Base-by-base conservation (phyloP, 2,797 vertebrate species). In the Gouania willdenowi region DNA sequence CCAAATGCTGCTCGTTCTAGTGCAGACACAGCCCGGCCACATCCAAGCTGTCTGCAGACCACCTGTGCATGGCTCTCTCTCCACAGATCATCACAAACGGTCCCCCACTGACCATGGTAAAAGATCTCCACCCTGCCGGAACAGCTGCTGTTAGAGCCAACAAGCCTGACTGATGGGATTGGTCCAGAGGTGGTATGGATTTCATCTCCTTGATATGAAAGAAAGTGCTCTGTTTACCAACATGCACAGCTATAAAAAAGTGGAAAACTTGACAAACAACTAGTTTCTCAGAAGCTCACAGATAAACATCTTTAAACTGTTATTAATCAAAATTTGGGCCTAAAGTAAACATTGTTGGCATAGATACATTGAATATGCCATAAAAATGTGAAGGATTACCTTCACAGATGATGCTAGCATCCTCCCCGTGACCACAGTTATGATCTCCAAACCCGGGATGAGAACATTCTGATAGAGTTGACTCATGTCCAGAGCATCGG, bases 41-140 rank as follows among this genome's bases (percentile, higher is more conserved):
- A 84, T 14, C 73, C 77, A 45, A 82, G 26, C 32, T 84, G 75
- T 25, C 65, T 62, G 7, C 81, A 84, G 20, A 80, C 72, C 40
- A 82, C 81, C 8, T 60, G 26, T 6, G 77, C 77, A 43, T 76
- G 52, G 0, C 3, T 2, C 43, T 71, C 6, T 25, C 29, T 44
- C 81, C 81, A 84, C 33, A 0, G 0, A 13, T 84, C 65, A 6
- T 79, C 71, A 47, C 79, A 84, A 44, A 81, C 76, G 0, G 78
- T 76, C n/a, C 78, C 81, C 81, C 77, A 85, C 27, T 8, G 58
- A 17, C 71, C 71, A 9, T 1, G 3, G 25, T 54, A 54, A 47
- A 63, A 74, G 63, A 83, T 5, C 69, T 82, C 83, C 5, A 81
- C 77, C 39, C 79, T 61, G 8, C 79, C 80, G 23, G 69, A 54